These are phyloP conservation scores for Sicus ferrugineus DNA, from an alignment of 2,888 invertebrate species.

Conservation along the genomic window DNA sequence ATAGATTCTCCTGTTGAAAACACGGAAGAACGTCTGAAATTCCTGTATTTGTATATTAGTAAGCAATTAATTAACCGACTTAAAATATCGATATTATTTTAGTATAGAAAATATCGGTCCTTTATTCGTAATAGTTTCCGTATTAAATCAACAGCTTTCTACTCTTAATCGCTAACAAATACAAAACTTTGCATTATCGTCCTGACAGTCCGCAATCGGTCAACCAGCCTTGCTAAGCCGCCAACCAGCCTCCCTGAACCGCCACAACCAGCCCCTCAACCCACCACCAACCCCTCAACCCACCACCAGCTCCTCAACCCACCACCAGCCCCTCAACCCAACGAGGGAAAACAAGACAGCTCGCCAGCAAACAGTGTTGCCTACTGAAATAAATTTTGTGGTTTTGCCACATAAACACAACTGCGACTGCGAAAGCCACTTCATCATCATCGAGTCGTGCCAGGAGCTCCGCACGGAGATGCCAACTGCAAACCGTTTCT, in stretches of 20 bases:
- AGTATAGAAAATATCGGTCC: no score
- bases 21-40: no score
- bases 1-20: no score
- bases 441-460: neutral
- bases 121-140: no score
- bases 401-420: neutral
- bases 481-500: neutral
- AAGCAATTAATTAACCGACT: no score
- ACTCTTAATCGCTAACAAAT: no score
- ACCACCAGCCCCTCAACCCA: neutral
- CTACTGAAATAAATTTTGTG: conserved; percentile 4
- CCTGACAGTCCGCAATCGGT: no score
- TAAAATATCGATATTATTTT: no score
- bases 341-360: neutral
- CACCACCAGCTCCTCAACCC: neutral
- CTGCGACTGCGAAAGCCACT: neutral
- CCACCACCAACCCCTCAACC: neutral
- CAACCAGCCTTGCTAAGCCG: neutral
- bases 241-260: neutral
- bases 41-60: no score
- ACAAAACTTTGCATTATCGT: no score
- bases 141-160: no score
- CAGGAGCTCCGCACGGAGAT: neutral
- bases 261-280: neutral
- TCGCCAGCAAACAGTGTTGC: neutral